A percentile compares a stretch with the other conserved stretches of the same genome.
These are phyloP conservation scores for Cosmorhoe ocellata DNA, from an alignment of 2,888 invertebrate species.

Conservation along the genomic window DNA sequence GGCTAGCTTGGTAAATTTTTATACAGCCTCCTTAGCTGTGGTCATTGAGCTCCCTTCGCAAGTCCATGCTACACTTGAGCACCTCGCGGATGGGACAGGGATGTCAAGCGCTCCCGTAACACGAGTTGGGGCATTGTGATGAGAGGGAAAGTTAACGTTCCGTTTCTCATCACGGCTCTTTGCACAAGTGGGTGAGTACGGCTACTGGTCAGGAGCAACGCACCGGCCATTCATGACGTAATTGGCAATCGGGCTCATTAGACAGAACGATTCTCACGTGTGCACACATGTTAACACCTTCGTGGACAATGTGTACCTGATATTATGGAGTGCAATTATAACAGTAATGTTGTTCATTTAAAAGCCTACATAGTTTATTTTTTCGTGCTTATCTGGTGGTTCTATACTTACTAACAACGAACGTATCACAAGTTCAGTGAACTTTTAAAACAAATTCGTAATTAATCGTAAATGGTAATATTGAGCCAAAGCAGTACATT, in stretches of 20 bases:
- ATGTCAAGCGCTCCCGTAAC: constrained; percentile 49
- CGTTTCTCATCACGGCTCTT: constrained; percentile 73
- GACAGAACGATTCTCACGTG: constrained; percentile 62
- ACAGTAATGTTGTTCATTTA: constrained; percentile 2
- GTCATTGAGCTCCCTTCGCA: constrained; percentile 10
- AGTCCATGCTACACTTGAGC: background rate
- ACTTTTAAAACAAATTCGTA: too few species aligned
- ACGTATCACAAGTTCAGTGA: too few species aligned
- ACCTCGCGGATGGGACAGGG: constrained; percentile 44
- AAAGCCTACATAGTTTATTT: background rate
- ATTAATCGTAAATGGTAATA: too few species aligned
- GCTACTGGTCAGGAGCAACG: constrained; percentile 72
- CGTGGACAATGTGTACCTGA: constrained; percentile 30
- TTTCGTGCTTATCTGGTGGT: too few species aligned
- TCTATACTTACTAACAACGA: too few species aligned
- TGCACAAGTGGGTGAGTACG: constrained; percentile 79
- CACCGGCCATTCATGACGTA: constrained; percentile 76
- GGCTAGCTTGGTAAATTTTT: background rate
- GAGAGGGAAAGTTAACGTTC: constrained; percentile 80
- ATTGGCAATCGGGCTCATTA: constrained; percentile 76
- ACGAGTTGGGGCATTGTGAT: constrained; percentile 67
- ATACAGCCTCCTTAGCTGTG: background rate
- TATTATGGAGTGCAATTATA: constrained; percentile 9
- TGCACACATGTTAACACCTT: constrained; percentile 55
- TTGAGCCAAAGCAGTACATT: too few species aligned